A percentile compares a stretch with the other conserved stretches of the same genome.
phyloP scores from a whole-genome alignment of 1,140 invertebrate genomes.

The Zaprionus tsacasi region DNA sequence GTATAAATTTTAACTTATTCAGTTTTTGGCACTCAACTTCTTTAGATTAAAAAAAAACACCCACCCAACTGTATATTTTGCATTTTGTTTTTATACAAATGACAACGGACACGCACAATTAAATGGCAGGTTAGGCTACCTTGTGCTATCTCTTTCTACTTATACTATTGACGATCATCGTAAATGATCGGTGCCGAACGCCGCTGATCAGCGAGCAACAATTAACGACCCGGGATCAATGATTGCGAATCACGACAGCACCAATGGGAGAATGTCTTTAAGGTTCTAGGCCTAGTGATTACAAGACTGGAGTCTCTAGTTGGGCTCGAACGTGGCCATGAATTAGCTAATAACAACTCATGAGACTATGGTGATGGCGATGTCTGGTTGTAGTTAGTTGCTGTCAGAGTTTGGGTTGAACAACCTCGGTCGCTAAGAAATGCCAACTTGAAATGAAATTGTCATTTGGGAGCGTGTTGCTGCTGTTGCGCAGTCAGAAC shows the following conservation, averaged over 20 bases:
- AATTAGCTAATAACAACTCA: constrained; percentile 5
- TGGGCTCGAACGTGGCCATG: background rate
- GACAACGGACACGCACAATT: background rate
- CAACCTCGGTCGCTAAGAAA: constrained; percentile 45
- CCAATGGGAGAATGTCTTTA: constrained; percentile 3
- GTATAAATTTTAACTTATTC: too few relatives aligned
- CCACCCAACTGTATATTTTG: background rate
- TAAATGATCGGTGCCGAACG: background rate
- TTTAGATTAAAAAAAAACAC: too few relatives aligned
- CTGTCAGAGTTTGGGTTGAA: constrained; percentile 54
- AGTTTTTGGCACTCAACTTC: too few relatives aligned
- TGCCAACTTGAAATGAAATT: constrained; percentile 70
- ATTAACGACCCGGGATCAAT: constrained; percentile 5
- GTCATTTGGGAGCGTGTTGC: constrained; percentile 71
- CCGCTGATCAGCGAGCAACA: background rate
- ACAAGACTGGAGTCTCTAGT: background rate
- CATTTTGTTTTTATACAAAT: background rate
- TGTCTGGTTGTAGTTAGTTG: constrained; percentile 13
- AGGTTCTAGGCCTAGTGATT: constrained; percentile 1
- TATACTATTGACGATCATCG: background rate
- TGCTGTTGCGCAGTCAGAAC: constrained; percentile 62
- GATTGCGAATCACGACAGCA: constrained; percentile 2
- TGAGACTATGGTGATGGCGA: constrained; percentile 1
- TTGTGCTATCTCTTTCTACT: background rate
- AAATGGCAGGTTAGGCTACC: background rate